Conservation (phyloP, 2,888 invertebrate species). For the Nasonovia ribisnigri region DNA sequence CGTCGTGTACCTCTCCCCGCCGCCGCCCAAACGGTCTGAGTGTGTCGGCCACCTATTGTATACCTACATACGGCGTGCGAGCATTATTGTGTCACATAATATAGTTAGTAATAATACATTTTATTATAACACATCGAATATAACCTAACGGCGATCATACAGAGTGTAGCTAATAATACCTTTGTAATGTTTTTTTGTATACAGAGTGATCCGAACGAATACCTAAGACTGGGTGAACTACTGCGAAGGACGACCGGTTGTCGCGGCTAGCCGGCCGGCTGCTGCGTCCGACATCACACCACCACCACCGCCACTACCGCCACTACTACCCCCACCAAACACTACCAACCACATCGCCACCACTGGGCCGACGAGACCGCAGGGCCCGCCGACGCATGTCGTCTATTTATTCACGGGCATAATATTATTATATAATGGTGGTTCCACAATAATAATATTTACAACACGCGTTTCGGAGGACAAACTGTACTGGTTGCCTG, state of each 20-base stretch:
- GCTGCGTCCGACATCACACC: constrained; percentile 32
- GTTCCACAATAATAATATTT: not conserved
- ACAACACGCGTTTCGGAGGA: not conserved
- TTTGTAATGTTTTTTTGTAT: not conserved
- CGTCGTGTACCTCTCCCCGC: not conserved
- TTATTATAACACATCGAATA: not conserved
- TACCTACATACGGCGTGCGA: not conserved
- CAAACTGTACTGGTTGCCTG: not conserved
- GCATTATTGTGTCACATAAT: not conserved
- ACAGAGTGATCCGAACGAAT: constrained; percentile 20
- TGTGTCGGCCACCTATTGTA: not conserved
- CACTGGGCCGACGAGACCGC: constrained; percentile 22
- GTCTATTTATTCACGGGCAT: not conserved
- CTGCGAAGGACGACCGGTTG: constrained; percentile 63
- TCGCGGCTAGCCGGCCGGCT: not conserved
- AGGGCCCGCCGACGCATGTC: constrained; percentile 35
- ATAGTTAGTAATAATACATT: not conserved
- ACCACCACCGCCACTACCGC: not conserved
- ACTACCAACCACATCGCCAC: not conserved
- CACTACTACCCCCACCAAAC: not conserved
- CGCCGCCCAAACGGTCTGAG: not conserved
- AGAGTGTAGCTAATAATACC: not conserved
- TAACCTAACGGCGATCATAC: not conserved
- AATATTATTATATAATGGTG: not conserved
- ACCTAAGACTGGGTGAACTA: constrained; percentile 25